Percentiles rank a stretch among this genome's conserved stretches.
These are phyloP conservation scores for Drosophila meridiana DNA, from an alignment of 2,888 invertebrate genomes.

Conservation along the genomic window DNA sequence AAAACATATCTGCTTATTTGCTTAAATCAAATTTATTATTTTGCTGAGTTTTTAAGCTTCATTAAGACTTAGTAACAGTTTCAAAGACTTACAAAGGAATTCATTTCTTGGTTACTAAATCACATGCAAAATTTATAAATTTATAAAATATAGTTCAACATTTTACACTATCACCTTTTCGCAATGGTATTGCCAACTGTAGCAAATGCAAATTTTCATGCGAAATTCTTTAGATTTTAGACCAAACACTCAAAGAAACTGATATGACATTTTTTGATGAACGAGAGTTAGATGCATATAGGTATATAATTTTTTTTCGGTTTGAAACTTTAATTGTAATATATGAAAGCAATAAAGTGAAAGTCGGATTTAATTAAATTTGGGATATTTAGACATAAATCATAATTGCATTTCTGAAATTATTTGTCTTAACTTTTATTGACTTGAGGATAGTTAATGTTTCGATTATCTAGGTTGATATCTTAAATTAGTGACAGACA, in stretches of 20 bases:
- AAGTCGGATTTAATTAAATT: too few relatives aligned
- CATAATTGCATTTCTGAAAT: too few relatives aligned
- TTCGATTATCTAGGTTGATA: too few relatives aligned
- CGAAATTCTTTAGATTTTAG: slow-evolving; percentile 25
- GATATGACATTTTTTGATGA: not conserved
- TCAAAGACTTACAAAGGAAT: not conserved
- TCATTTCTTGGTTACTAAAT: not conserved
- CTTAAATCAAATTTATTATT: too few relatives aligned
- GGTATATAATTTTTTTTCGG: too few relatives aligned
- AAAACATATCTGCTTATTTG: too few relatives aligned
- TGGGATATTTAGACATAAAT: too few relatives aligned
- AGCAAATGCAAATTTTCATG: slow-evolving; percentile 21
- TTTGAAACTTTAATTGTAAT: too few relatives aligned
- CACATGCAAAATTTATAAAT: not conserved
- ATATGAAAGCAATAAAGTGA: too few relatives aligned
- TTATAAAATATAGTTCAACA: not conserved
- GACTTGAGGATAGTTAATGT: too few relatives aligned
- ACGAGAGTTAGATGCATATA: not conserved
- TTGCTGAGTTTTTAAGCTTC: not conserved
- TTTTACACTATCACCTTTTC: not conserved
- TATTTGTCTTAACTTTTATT: too few relatives aligned
- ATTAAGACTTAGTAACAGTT: not conserved
- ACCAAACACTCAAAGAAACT: slow-evolving; percentile 5
- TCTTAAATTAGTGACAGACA: too few relatives aligned
- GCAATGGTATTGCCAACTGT: slow-evolving; percentile 7